Evolutionary conservation across 2,888 invertebrate genomes (phyloP).

Genomic region (Cheilosia scutellata): DNA sequence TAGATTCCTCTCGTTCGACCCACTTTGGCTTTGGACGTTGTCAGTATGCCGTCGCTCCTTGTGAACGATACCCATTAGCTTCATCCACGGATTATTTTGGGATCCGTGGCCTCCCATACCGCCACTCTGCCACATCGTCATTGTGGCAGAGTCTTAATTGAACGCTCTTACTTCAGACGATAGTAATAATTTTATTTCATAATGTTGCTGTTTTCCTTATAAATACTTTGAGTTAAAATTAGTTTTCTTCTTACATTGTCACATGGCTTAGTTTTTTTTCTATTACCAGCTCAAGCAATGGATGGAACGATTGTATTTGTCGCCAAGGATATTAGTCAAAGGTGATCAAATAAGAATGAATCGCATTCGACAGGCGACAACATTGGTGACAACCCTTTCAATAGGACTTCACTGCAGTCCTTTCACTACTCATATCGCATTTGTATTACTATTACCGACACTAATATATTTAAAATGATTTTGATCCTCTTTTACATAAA

Average conservation of each 20-base stretch:
- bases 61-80: slow-evolving; percentile 92
- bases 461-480: slow-evolving; percentile 32
- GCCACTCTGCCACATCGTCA: slow-evolving; percentile 92
- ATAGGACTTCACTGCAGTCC: slow-evolving; percentile 4
- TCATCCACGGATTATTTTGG: slow-evolving; percentile 93
- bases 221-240: slow-evolving; percentile 1
- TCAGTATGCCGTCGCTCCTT: slow-evolving; percentile 90
- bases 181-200: slow-evolving; percentile 57
- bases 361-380: slow-evolving; percentile 26
- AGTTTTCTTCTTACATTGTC: slow-evolving; percentile 51
- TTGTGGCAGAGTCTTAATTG: slow-evolving; percentile 82
- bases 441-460: neutral
- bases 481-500: slow-evolving; percentile 37
- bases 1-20: slow-evolving; percentile 87
- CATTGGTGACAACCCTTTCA: slow-evolving; percentile 26
- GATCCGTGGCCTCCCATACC: slow-evolving; percentile 91
- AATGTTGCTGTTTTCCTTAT: slow-evolving; percentile 35
- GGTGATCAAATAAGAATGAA: slow-evolving; percentile 48
- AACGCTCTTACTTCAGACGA: slow-evolving; percentile 49
- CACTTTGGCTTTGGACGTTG: slow-evolving; percentile 85
- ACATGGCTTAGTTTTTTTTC: slow-evolving; percentile 17
- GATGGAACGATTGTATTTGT: slow-evolving; percentile 15
- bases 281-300: slow-evolving; percentile 3
- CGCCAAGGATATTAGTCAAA: slow-evolving; percentile 14
- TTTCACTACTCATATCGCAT: neutral